Conservation (phyloP, 1,140 invertebrate genomes). For the Dryas iulia region DNA sequence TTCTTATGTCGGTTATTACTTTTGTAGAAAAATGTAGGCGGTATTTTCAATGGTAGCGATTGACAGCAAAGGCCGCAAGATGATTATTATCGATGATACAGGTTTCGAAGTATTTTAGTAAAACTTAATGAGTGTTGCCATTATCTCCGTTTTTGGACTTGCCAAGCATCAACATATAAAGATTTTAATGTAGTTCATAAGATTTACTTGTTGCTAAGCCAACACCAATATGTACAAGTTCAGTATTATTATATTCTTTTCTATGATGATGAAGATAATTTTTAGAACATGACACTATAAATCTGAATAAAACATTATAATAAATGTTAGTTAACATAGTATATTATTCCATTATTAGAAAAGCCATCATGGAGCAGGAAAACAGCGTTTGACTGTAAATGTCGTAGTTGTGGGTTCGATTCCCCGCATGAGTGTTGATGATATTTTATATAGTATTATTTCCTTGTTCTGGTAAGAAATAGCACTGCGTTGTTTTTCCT, state of each 20-base stretch:
- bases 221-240: neutral
- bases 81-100: constrained; percentile 53
- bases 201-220: constrained; percentile 5
- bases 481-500: too few species aligned
- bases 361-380: too few species aligned
- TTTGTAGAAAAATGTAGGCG: neutral
- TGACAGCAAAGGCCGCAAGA: constrained; percentile 53
- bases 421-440: too few species aligned
- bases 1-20: neutral
- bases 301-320: too few species aligned
- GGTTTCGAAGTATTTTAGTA: constrained; percentile 44
- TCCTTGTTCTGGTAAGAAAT: too few species aligned
- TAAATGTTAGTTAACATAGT: too few species aligned
- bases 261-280: too few species aligned
- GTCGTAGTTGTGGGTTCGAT: too few species aligned
- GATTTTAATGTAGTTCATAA: neutral
- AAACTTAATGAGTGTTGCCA: constrained; percentile 50
- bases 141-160: constrained; percentile 53
- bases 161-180: neutral
- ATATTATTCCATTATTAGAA: too few species aligned
- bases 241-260: too few species aligned
- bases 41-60: constrained; percentile 52
- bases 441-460: too few species aligned
- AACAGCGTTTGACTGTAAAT: too few species aligned
- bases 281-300: neutral